phyloP scores from a whole-genome alignment of 2,113 vertebrate genomes.

The Mesoclemmys tuberculata region DNA sequence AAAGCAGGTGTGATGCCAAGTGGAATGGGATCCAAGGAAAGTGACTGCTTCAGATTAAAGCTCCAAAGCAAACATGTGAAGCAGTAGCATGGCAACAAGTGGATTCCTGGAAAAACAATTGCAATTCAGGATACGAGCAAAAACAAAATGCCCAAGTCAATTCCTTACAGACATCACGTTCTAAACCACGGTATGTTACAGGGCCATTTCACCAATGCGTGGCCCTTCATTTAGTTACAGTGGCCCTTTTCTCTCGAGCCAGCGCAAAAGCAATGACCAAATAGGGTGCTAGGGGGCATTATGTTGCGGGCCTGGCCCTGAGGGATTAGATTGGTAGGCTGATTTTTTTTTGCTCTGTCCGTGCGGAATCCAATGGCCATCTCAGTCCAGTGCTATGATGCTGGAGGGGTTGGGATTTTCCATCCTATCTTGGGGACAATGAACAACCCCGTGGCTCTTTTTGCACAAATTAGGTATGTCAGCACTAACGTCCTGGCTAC shows the following conservation, averaged over 20 bases:
- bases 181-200: neutral
- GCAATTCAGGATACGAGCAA: neutral
- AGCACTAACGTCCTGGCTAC: neutral
- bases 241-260: neutral
- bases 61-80: neutral
- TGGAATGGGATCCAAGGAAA: conserved; percentile 46
- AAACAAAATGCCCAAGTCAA: neutral
- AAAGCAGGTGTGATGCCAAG: conserved; percentile 23
- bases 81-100: neutral
- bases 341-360: fast-evolving
- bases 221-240: neutral
- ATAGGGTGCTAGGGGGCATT: fast-evolving
- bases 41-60: neutral
- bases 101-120: fast-evolving
- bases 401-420: neutral
- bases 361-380: neutral
- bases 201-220: neutral
- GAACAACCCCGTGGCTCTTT: neutral
- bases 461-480: neutral
- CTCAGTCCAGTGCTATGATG: neutral
- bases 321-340: neutral
- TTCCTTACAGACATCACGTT: neutral
- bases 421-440: fast-evolving
- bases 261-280: neutral
- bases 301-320: neutral